Base-by-base conservation (phyloP, 2,797 vertebrate genomes). In the Apodemus agrarius region DNA sequence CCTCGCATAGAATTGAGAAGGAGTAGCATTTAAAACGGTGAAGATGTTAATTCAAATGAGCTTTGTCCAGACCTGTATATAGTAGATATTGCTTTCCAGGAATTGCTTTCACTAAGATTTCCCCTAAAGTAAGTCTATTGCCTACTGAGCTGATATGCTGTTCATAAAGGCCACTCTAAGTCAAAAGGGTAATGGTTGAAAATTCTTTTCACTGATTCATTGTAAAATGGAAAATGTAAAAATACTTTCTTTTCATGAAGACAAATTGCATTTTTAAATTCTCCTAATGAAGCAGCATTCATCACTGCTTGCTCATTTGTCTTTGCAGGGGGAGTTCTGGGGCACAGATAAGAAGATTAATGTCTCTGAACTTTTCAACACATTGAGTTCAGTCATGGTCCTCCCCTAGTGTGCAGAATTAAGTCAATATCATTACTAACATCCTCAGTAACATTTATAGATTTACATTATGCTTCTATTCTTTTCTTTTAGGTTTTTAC, bases 221-320 rank as follows among this genome's bases (percentile, higher is more conserved):
- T 61, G 98, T 95, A 98, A 98, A 98, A 95, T 96, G 97, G 96
- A 97, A 98, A 98, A 98, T 98, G 96, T 98, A 94, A 96, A 98
- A 98, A 98, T 98, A 96, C 96, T 95, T 98, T 24, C 72, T 98
- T 98, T 98, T 98, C 98, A 98, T 98, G 98, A 98, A 98, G 98
- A 98, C 95, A 98, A 98, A 98, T 98, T 97, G 85, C 97, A 97
- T 98, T 98, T 99, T 98, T 97, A 98, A 98, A 98, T 98, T 98
- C 98, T 98, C 82, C 89, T 99, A 98, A 99, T 98, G 98, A 99
- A 98, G 97, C 96, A 97, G 91, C 95, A 98, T 98, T 98, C 98
- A 98, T 98, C 98, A 98, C 97, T 94, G 87, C 96, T 97, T 97
- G 95, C 98, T 98, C 98, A 98, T 98, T 98, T 98, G 97, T 98